These are phyloP conservation scores for Eilema sororculum DNA, from an alignment of 2,888 invertebrate genomes.

Conservation along the genomic window DNA sequence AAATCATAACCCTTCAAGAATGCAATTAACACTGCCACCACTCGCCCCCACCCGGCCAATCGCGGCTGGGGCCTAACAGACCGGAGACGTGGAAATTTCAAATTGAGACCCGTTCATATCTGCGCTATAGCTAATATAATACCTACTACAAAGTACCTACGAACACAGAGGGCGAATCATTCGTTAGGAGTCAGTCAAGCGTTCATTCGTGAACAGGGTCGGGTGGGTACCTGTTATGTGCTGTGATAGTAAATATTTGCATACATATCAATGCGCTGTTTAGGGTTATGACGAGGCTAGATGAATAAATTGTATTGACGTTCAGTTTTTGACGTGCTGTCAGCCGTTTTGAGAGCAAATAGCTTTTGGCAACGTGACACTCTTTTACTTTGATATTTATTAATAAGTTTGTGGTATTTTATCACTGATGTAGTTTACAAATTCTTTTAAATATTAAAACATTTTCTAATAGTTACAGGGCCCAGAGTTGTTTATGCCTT, in stretches of 20 bases:
- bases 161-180: constrained; percentile 68
- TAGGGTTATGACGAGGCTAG: constrained; percentile 53
- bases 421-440: neutral
- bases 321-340: constrained; percentile 42
- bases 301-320: constrained; percentile 52
- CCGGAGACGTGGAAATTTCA: constrained; percentile 74
- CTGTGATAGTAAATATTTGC: constrained; percentile 83
- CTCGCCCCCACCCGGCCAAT: constrained; percentile 62
- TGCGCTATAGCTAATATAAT: constrained; percentile 55
- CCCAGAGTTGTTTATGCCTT: too few relatives aligned
- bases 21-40: constrained; percentile 77
- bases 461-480: too few relatives aligned
- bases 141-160: constrained; percentile 51
- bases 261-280: constrained; percentile 78
- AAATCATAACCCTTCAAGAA: constrained; percentile 76
- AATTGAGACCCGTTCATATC: constrained; percentile 72
- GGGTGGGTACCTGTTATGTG: constrained; percentile 79
- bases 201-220: constrained; percentile 82
- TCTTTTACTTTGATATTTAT: neutral
- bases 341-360: constrained; percentile 25
- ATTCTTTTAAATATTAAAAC: neutral
- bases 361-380: constrained; percentile 17
- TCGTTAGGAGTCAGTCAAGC: constrained; percentile 83
- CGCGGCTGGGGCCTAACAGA: constrained; percentile 62
- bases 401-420: neutral